Evolutionary conservation across 1,140 invertebrate genomes (phyloP), one percentile per base, ranked within the genome.

Genomic region (Pachypeltis micranthus): DNA sequence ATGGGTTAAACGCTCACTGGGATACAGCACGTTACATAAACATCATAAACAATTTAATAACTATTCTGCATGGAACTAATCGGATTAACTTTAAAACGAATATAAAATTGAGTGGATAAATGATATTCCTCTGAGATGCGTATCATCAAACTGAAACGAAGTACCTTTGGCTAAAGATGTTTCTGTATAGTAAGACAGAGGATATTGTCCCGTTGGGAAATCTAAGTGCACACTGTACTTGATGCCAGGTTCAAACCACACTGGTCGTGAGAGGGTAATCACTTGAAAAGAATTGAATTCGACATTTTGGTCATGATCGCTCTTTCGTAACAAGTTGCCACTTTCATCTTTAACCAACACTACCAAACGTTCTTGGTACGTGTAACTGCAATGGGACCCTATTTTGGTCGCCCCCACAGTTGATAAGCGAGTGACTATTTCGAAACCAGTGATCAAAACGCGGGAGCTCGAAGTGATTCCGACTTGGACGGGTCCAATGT

Each of bases 341-440:
- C 65, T 62, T 28, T 55, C 10, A 59, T 67, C 64, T 56, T 51
- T 62, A 29, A 67, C 29, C 4, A 39, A 57, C n/a, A 64, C 34
- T 7, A 60, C n/a, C 7, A 67, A 16, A 25, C 58, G 21, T 61
- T 67, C 66, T 25, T 27, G 25, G 29, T 67, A 67, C 27, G 44
- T 39, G 29, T 23, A 28, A 4, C 23, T 58, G 19, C 16, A 31
- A 7, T 44, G 60, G 23, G 34, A 47, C 23, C 59, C 56, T 29
- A 58, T 54, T 19, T 34, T 29, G 29, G 56, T 58, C 31, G 64
- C 62, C 2, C 31, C 27, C 12, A 60, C n/a, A 28, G n/a, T 61
- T 14, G 65, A 44, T 16, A 63, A 63, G 19, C 65, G 39, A 2
- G 66, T 67, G 57, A 67, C 63, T 29, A 67, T 62, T 51, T 67